Evolutionary conservation across 2,797 vertebrate species (phyloP), one percentile per base, ranked within the genome.

Genomic region (Phoeniculus purpureus): DNA sequence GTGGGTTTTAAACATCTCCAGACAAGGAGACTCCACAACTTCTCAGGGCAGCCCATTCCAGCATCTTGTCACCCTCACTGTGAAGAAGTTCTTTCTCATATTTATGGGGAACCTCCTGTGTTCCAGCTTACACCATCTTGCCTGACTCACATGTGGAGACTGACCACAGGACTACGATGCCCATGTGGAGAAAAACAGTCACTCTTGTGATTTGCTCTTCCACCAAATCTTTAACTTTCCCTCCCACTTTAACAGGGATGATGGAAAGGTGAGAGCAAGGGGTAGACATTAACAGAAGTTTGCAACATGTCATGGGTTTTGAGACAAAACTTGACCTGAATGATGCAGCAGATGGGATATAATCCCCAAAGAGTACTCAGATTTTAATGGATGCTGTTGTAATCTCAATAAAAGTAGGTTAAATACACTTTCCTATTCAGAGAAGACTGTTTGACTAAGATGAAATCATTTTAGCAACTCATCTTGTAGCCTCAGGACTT

Each of bases 391-490:
- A 70, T 18, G 14, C 31, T 64, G 51, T 0, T 15, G 26, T 60
- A 29, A 77, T 61, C 40, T 62, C 34, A 40, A 72, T 54, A 68
- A 54, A 87, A 76, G 47, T 47, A 55, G 26, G 21, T 79, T 79
- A 91, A 77, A 62, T n/a, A 87, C 4, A 54, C 26, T 60, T 66
- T 60, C 56, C 34, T 82, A 26, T 71, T 72, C 70, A 80, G 48
- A 75, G 26, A 31, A 66, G 56, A 70, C 62, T 56, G 31, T 86
- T 66, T 73, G 58, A 81, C 58, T 59, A 55, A 58, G n/a, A 16
- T 32, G 37, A 94, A 84, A 73, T 75, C 1, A 87, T 59, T 90
- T 79, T n/a, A 75, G 40, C 59, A 95, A 72, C 51, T 90, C 14
- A 82, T 68, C 71, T 90, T 74, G 40, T 61, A 81, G 80, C 68